phyloP scores from a whole-genome alignment of 2,888 invertebrate species.

The Macrophya annulata region DNA sequence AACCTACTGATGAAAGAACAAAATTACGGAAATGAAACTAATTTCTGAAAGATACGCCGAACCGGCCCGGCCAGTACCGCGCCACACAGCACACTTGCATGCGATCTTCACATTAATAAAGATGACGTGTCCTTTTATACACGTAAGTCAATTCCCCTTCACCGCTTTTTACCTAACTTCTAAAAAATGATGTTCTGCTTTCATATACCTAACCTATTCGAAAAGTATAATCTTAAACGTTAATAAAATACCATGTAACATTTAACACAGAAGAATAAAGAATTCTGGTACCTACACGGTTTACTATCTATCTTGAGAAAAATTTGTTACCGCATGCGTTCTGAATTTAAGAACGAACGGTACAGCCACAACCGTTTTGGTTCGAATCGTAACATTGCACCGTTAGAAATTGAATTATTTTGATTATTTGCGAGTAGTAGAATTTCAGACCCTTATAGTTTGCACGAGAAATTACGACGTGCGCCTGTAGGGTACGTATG shows the following conservation, averaged over 20 bases:
- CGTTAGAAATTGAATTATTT: conserved; percentile 16
- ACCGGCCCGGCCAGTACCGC: not conserved
- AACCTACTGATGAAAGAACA: conserved; percentile 42
- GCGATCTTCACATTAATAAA: conserved; percentile 52
- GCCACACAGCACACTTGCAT: conserved; percentile 29
- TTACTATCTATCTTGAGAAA: not conserved
- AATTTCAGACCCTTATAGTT: conserved; percentile 1
- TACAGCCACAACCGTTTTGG: not conserved
- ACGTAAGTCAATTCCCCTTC: conserved; percentile 33
- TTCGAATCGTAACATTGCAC: conserved; percentile 6
- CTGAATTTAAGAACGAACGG: not conserved
- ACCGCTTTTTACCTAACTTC: not conserved
- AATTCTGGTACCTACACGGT: not conserved
- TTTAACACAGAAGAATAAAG: not conserved
- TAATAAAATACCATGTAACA: not conserved
- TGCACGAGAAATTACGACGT: conserved; percentile 39
- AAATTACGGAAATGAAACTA: conserved; percentile 50
- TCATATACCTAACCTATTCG: not conserved
- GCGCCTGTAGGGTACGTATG: not conserved
- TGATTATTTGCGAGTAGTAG: conserved; percentile 35
- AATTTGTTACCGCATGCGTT: conserved; percentile 22
- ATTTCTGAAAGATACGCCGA: conserved; percentile 40
- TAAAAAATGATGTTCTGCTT: conserved; percentile 19
- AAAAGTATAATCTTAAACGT: not conserved
- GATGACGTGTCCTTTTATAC: conserved; percentile 44